Base-by-base conservation (phyloP, 2,797 vertebrate species). In the Gallinago nigripennis region DNA sequence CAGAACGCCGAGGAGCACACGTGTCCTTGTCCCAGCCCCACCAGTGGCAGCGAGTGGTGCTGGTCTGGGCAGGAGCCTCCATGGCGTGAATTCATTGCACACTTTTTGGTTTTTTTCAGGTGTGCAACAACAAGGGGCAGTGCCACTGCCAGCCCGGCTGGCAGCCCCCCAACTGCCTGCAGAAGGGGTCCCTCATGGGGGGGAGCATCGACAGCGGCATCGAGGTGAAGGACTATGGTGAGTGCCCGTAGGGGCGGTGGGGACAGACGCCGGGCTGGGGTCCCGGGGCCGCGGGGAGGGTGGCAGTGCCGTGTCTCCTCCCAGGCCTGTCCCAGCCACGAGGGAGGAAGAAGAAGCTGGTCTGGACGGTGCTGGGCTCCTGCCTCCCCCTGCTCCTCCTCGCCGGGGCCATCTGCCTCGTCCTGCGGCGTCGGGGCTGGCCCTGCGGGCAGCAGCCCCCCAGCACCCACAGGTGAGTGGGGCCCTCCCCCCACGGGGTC, bases 71-170 rank as follows among this genome's bases (percentile, higher is more conserved):
- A 15, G 50, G 48, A 18, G 63, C 17, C 3, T 20, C 56, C 3
- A 1, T 4, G 18, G 33, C 4, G 1, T 23, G 30, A 54, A 43
- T 1, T 31, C 35, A 2, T 8, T 1, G 33, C 43, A 11, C 25
- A 9, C 31, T 57, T 28, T 25, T 0, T 41, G 41, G 6, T 16
- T 41, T 23, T 23, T 28, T n/a, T 9, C 87, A 97, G 97, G 86
- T 97, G 48, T 97, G 97, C 81, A 89, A 95, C 30, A 96, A 80
- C 3, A 79, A 33, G 21, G 53, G 58, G 11, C 82, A 45, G 1
- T 97, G 97, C 48, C 89, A 94, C 85, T 97, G 97, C 61, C 0
- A 87, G 20, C 14, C 90, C 1, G 96, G 96, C 69, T 97, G 97
- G 97, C 18, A 66, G 24, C 96, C 96, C 10, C 97, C 97, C 0